Evolutionary conservation across 2,113 vertebrate species (phyloP).

Genomic region (Chionomys nivalis): DNA sequence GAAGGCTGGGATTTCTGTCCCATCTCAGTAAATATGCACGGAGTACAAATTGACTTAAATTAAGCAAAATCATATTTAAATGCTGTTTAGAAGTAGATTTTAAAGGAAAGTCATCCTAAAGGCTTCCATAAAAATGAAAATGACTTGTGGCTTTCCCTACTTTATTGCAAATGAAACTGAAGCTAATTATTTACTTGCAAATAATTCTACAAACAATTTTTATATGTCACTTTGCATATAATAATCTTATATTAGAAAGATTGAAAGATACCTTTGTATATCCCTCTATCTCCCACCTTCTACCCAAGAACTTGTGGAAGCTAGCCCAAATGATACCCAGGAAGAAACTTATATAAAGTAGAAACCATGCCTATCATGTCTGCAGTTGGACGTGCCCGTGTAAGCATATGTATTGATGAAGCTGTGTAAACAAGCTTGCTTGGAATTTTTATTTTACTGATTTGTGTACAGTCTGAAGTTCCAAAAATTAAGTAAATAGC

Average conservation of each 20-base stretch:
- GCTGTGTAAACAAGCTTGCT: not conserved
- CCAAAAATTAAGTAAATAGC: not conserved
- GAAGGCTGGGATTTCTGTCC: slow-evolving; percentile 49
- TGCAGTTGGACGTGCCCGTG: not conserved
- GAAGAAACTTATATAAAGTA: not conserved
- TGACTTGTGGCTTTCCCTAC: slow-evolving; percentile 45
- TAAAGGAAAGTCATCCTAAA: slow-evolving; percentile 42
- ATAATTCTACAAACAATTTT: slow-evolving; percentile 48
- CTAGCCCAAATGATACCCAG: not conserved
- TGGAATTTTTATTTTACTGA: slow-evolving; percentile 27
- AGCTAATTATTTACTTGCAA: slow-evolving; percentile 55
- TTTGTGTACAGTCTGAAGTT: not conserved
- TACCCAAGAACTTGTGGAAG: not conserved
- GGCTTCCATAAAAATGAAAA: slow-evolving; percentile 62
- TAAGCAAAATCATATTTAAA: slow-evolving; percentile 69
- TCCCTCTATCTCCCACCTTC: not conserved
- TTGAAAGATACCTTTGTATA: not conserved
- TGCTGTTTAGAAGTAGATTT: slow-evolving; percentile 54
- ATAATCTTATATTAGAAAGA: not conserved
- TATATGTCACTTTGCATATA: not conserved
- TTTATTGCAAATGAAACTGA: slow-evolving; percentile 54
- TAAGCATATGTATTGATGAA: not conserved
- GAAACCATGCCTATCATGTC: not conserved
- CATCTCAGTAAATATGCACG: slow-evolving; percentile 58
- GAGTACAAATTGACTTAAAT: slow-evolving; percentile 52